phyloP scores from a whole-genome alignment of 2,113 vertebrate species.

The Bubo bubo region DNA sequence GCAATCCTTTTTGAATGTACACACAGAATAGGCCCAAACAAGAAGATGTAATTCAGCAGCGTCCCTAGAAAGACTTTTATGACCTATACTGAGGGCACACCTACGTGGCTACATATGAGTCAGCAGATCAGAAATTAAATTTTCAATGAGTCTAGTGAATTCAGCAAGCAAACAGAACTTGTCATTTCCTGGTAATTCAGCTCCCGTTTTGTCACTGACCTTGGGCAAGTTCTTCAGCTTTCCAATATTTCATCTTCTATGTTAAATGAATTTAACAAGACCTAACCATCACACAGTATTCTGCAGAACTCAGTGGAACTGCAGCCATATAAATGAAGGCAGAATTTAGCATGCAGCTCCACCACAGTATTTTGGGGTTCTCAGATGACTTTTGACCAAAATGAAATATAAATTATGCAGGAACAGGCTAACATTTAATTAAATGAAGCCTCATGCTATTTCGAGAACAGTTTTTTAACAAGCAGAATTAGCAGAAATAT shows the following conservation, averaged over 20 bases:
- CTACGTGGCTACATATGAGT: neutral
- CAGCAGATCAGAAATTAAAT: slow-evolving; percentile 23
- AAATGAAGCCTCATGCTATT: slow-evolving; percentile 20
- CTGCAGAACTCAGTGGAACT: neutral
- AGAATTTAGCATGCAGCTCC: neutral
- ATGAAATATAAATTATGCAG: slow-evolving; percentile 43
- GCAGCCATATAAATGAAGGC: neutral
- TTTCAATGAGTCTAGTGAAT: neutral
- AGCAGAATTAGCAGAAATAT: neutral
- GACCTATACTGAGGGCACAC: neutral
- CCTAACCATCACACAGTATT: neutral
- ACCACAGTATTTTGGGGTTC: neutral
- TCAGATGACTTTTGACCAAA: slow-evolving; percentile 43
- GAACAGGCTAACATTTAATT: slow-evolving; percentile 10
- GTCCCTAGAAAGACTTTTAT: neutral
- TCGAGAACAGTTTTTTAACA: neutral
- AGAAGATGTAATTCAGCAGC: slow-evolving; percentile 5
- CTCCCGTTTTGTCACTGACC: neutral
- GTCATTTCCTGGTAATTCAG: neutral
- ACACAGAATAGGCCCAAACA: neutral
- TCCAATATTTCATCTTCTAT: neutral
- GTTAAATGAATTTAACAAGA: slow-evolving; percentile 27
- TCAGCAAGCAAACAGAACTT: neutral
- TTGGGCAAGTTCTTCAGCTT: slow-evolving; percentile 28
- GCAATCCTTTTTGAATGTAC: neutral